Percentiles rank a stretch among this genome's conserved stretches.
Conservation (phyloP, 2,113 vertebrate species). For the Cyanoramphus novaezelandiae region DNA sequence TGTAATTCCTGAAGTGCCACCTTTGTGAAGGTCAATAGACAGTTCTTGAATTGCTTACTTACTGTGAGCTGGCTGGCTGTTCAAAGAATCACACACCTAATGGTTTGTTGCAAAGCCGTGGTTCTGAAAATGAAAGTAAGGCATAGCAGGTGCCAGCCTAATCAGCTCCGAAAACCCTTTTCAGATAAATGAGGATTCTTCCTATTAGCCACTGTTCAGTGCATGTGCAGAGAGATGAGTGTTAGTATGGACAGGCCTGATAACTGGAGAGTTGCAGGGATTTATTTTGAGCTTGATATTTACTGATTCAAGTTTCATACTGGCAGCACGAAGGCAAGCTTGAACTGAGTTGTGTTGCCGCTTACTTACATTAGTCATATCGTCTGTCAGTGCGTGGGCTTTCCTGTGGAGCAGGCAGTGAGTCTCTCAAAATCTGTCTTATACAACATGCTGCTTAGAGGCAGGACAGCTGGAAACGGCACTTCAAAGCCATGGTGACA, state of each 20-base stretch:
- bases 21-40: background rate
- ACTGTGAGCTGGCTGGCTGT: background rate
- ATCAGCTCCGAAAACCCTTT: background rate
- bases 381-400: background rate
- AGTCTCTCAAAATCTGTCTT: background rate
- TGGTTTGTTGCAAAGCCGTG: background rate
- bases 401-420: background rate
- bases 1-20: background rate
- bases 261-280: background rate
- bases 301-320: background rate
- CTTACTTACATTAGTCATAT: background rate
- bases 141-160: background rate
- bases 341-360: background rate
- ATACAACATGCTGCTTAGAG: fast-evolving
- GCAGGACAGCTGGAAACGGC: background rate
- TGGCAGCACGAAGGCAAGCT: background rate
- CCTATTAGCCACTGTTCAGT: background rate
- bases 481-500: background rate
- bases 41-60: background rate
- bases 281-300: background rate
- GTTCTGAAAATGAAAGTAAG: background rate
- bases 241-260: background rate
- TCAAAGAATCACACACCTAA: background rate
- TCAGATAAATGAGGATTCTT: background rate
- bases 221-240: background rate